These are phyloP conservation scores for Brotula barbata DNA, from an alignment of 2,797 vertebrate species.

Conservation along the genomic window DNA sequence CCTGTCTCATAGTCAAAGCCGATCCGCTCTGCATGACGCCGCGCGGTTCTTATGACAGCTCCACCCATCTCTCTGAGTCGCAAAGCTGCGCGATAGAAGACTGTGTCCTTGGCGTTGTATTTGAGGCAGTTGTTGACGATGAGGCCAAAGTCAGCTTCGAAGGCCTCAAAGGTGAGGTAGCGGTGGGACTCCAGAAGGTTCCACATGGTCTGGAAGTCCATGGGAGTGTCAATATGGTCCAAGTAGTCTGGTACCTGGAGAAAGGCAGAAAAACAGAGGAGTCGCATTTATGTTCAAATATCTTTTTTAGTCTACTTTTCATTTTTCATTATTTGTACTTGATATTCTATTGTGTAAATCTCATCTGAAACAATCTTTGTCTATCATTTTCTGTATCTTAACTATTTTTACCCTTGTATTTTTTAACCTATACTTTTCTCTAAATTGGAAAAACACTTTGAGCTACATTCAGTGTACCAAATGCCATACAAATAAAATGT, in stretches of 20 bases:
- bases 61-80: slow-evolving; percentile 92
- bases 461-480: too few relatives aligned
- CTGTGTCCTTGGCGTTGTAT: slow-evolving; percentile 99
- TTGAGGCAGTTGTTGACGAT: slow-evolving; percentile 99
- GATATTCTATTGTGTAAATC: too few relatives aligned
- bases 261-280: background rate
- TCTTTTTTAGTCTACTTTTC: too few relatives aligned
- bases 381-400: too few relatives aligned
- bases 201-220: slow-evolving; percentile 99
- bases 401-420: too few relatives aligned
- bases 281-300: background rate
- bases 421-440: too few relatives aligned
- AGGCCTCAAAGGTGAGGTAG: slow-evolving; percentile 95
- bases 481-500: too few relatives aligned
- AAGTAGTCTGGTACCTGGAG: slow-evolving; percentile 95
- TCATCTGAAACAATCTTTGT: too few relatives aligned
- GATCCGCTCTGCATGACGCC: slow-evolving; percentile 93
- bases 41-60: slow-evolving; percentile 86
- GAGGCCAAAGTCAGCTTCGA: slow-evolving; percentile 96
- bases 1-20: slow-evolving; percentile 97
- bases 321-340: too few relatives aligned
- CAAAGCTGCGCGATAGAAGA: slow-evolving; percentile 95
- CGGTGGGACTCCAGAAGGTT: slow-evolving; percentile 93
- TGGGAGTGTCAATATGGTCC: slow-evolving; percentile 98
- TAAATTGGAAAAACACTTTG: too few relatives aligned